Percentiles rank a stretch among this genome's conserved stretches.
These are phyloP conservation scores for Ypsolopha scabrella DNA, from an alignment of 2,888 invertebrate genomes.

Conservation along the genomic window DNA sequence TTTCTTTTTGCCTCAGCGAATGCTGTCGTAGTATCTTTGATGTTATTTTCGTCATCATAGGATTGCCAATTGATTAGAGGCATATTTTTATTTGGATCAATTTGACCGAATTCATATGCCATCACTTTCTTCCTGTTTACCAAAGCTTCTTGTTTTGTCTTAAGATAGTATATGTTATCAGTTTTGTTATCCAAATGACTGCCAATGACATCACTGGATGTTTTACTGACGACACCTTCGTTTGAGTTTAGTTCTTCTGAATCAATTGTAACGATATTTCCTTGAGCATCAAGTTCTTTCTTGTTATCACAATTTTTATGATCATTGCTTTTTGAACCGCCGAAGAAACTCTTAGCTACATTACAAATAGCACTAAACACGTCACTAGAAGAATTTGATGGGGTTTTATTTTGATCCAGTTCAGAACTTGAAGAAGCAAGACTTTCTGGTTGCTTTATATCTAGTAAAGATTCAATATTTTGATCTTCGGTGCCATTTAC, in stretches of 20 bases:
- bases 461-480: conserved; percentile 10
- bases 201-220: conserved; percentile 45
- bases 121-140: conserved; percentile 65
- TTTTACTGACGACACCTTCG: conserved; percentile 19
- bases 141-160: conserved; percentile 50
- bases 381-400: conserved; percentile 27
- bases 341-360: conserved; percentile 45
- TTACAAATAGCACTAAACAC: conserved; percentile 46
- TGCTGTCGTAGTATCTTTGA: conserved; percentile 21
- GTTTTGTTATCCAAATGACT: conserved; percentile 27
- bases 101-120: conserved; percentile 54
- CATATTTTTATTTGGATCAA: conserved; percentile 15
- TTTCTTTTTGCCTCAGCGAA: conserved; percentile 45
- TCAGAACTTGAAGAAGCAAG: background rate
- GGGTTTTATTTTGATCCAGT: conserved; percentile 19
- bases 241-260: conserved; percentile 16
- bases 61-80: conserved; percentile 5
- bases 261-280: conserved; percentile 32
- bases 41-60: conserved; percentile 38
- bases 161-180: conserved; percentile 40
- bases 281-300: conserved; percentile 42
- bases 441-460: conserved; percentile 1
- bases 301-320: conserved; percentile 37
- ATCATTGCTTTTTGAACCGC: conserved; percentile 24
- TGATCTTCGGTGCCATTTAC: conserved; percentile 14